Percentiles rank a stretch among this genome's conserved stretches.
Conservation (phyloP, 2,113 vertebrate genomes). For the Anthoscopus minutus region DNA sequence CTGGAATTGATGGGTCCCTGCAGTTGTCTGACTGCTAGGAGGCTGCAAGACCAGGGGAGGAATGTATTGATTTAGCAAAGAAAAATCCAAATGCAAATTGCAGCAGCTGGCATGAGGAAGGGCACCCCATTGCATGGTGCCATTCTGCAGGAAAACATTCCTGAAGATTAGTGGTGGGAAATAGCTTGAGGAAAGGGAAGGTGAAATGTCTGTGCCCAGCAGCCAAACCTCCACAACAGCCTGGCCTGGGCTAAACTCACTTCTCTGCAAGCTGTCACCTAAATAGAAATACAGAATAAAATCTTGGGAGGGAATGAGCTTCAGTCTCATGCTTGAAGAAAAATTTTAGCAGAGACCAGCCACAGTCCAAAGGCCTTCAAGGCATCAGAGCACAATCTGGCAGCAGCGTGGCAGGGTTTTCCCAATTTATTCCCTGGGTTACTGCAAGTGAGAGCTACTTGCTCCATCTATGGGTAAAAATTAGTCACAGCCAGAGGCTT, state of each 20-base stretch:
- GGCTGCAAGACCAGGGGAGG: not conserved
- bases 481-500: not conserved
- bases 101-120: not conserved
- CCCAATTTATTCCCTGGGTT: not conserved
- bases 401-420: not conserved
- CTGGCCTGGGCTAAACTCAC: not conserved
- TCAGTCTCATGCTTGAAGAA: not conserved
- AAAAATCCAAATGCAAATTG: not conserved
- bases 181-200: accelerated
- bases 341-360: not conserved
- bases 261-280: not conserved
- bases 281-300: accelerated
- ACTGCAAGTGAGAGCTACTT: slow-evolving; percentile 6
- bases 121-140: accelerated
- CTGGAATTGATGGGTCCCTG: not conserved
- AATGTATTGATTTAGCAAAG: not conserved
- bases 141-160: not conserved
- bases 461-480: slow-evolving; percentile 60
- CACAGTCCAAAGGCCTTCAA: not conserved
- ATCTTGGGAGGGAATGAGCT: not conserved
- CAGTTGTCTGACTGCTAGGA: not conserved
- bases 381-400: not conserved
- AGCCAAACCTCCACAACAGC: not conserved
- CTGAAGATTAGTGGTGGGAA: not conserved
- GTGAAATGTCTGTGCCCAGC: not conserved